phyloP scores from a whole-genome alignment of 2,888 invertebrate species.

The Dasysyrphus tricinctus region DNA sequence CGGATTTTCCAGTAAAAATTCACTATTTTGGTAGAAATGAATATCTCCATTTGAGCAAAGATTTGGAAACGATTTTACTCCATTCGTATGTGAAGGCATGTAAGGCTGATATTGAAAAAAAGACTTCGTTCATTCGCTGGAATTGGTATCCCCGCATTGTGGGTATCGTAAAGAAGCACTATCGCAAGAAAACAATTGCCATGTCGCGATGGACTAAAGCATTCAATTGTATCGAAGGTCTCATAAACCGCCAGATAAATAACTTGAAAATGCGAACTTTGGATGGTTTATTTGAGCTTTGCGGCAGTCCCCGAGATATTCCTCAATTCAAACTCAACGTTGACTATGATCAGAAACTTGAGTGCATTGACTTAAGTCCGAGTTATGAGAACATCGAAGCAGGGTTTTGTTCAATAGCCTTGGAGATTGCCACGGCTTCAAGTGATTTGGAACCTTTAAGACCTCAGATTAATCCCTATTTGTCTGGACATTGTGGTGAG shows the following conservation, averaged over 20 bases:
- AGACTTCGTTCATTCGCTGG: constrained; percentile 82
- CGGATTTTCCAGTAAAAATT: constrained; percentile 82
- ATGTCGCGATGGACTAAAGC: constrained; percentile 79
- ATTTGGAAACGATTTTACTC: constrained; percentile 66
- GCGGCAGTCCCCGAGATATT: constrained; percentile 85
- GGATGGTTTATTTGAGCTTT: constrained; percentile 85
- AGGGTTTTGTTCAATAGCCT: constrained; percentile 86
- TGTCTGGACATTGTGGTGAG: constrained; percentile 83
- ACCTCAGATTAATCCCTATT: constrained; percentile 82
- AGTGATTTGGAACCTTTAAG: constrained; percentile 86
- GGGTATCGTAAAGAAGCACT: constrained; percentile 79
- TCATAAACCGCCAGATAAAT: constrained; percentile 87
- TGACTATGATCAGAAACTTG: constrained; percentile 77
- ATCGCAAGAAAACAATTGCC: constrained; percentile 79
- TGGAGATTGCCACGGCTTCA: constrained; percentile 85
- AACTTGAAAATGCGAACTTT: constrained; percentile 88
- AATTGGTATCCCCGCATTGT: constrained; percentile 83
- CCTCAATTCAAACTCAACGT: constrained; percentile 86
- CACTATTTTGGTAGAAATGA: constrained; percentile 79
- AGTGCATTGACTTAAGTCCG: constrained; percentile 85
- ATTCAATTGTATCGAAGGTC: constrained; percentile 83
- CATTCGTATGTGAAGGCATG: constrained; percentile 78
- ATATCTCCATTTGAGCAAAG: constrained; percentile 62
- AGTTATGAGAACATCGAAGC: constrained; percentile 85
- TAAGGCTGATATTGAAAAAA: constrained; percentile 81